Conservation (phyloP, 2,797 vertebrate genomes). For the Gymnoscopelus braueri region DNA sequence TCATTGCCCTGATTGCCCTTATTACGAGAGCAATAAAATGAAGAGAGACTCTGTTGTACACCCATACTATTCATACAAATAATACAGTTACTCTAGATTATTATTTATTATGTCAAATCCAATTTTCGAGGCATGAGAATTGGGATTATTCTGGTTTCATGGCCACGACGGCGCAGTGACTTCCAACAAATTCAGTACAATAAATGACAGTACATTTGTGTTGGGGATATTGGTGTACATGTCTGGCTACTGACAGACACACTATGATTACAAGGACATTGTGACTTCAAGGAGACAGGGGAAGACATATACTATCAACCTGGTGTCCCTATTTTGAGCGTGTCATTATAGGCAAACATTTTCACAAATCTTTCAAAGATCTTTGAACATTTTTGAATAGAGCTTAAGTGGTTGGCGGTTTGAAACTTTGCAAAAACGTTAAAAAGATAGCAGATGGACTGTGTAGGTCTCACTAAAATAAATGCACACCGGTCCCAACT, state of each 20-base stretch:
- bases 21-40: slow-evolving; percentile 56
- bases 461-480: too few species aligned
- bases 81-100: slow-evolving; percentile 47
- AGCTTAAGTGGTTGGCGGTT: too few species aligned
- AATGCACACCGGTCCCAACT: neutral
- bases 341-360: too few species aligned
- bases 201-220: neutral
- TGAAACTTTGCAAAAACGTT: too few species aligned
- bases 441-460: too few species aligned
- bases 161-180: slow-evolving; percentile 27
- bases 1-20: slow-evolving; percentile 56
- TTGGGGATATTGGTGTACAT: neutral
- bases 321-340: too few species aligned
- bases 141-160: slow-evolving; percentile 35
- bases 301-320: slow-evolving; percentile 8
- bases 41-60: slow-evolving; percentile 26
- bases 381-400: too few species aligned
- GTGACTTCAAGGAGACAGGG: slow-evolving; percentile 23
- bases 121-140: slow-evolving; percentile 28
- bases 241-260: slow-evolving; percentile 18
- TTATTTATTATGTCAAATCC: slow-evolving; percentile 44
- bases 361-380: too few species aligned
- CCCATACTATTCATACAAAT: slow-evolving; percentile 49
- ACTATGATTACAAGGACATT: slow-evolving; percentile 29
- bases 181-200: slow-evolving; percentile 36